These are phyloP conservation scores for Caenorhabditis sp. DNA, from an alignment of 2,888 invertebrate genomes.

Conservation along the genomic window DNA sequence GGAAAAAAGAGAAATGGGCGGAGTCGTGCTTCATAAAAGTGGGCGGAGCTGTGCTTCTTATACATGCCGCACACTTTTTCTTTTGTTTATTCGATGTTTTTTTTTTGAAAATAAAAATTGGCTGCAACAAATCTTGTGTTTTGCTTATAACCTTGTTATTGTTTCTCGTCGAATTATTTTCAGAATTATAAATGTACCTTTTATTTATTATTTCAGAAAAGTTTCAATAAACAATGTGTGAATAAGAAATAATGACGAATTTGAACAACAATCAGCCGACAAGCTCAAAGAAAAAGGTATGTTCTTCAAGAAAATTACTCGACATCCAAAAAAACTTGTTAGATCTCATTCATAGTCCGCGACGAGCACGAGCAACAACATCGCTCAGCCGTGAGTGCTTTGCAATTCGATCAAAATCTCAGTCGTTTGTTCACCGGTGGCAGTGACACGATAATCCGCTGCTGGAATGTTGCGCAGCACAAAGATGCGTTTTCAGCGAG, in stretches of 20 bases:
- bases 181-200: too few species aligned
- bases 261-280: not conserved
- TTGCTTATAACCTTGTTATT: too few species aligned
- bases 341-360: conserved; percentile 83
- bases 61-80: conserved; percentile 13
- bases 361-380: conserved; percentile 88
- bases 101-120: not conserved
- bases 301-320: not conserved
- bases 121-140: not conserved
- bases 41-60: conserved; percentile 12
- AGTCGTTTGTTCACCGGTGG: conserved; percentile 93
- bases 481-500: conserved; percentile 40
- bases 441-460: conserved; percentile 91
- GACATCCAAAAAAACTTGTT: not conserved
- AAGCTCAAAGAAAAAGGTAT: not conserved
- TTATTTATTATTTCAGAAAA: too few species aligned
- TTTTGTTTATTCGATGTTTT: conserved; percentile 4
- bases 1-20: conserved; percentile 15
- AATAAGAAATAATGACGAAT: not conserved
- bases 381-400: conserved; percentile 91
- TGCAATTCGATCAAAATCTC: conserved; percentile 87
- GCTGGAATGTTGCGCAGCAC: conserved; percentile 76
- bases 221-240: not conserved
- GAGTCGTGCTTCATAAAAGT: too few species aligned
- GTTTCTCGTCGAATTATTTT: too few species aligned